Evolutionary conservation across 2,888 invertebrate genomes (phyloP).

Genomic region (Eilema caniola): DNA sequence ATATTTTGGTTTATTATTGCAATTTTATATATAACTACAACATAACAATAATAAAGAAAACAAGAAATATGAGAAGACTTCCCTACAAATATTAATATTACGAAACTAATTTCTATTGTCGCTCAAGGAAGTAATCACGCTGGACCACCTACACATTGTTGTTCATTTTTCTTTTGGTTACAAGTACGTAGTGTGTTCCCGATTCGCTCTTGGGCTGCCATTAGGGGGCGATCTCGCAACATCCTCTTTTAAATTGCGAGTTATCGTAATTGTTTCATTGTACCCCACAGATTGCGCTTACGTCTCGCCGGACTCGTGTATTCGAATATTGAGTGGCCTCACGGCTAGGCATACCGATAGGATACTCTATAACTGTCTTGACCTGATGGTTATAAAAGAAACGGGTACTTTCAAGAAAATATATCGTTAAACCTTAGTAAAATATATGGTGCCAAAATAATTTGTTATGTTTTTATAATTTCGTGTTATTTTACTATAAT

Average conservation of each 20-base stretch:
- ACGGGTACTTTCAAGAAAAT: slow-evolving; percentile 15
- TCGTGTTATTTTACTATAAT: slow-evolving; percentile 50
- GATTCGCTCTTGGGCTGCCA: slow-evolving; percentile 67
- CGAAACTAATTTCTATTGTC: slow-evolving; percentile 6
- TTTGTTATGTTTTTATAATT: slow-evolving; percentile 25
- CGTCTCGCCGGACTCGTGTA: slow-evolving; percentile 62
- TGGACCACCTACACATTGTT: slow-evolving; percentile 30
- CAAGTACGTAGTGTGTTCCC: slow-evolving; percentile 66
- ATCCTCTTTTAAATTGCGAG: slow-evolving; percentile 86
- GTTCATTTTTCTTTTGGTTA: slow-evolving; percentile 19
- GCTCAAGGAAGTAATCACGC: slow-evolving; percentile 30
- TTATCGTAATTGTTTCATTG: slow-evolving; percentile 87
- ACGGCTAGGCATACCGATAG: slow-evolving; percentile 44
- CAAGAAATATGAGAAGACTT: not conserved
- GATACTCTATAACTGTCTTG: slow-evolving; percentile 35
- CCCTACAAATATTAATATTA: not conserved
- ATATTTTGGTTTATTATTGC: too few relatives aligned
- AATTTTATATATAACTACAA: not conserved
- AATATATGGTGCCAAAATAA: not conserved
- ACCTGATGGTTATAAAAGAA: not conserved
- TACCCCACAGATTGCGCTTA: slow-evolving; percentile 76
- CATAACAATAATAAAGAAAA: not conserved
- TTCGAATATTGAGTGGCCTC: slow-evolving; percentile 68
- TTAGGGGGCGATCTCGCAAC: slow-evolving; percentile 84
- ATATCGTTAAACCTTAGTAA: not conserved